Percentiles rank a stretch among this genome's conserved stretches.
Evolutionary conservation across 1,140 invertebrate species (phyloP).

Genomic region (Formica selysi): DNA sequence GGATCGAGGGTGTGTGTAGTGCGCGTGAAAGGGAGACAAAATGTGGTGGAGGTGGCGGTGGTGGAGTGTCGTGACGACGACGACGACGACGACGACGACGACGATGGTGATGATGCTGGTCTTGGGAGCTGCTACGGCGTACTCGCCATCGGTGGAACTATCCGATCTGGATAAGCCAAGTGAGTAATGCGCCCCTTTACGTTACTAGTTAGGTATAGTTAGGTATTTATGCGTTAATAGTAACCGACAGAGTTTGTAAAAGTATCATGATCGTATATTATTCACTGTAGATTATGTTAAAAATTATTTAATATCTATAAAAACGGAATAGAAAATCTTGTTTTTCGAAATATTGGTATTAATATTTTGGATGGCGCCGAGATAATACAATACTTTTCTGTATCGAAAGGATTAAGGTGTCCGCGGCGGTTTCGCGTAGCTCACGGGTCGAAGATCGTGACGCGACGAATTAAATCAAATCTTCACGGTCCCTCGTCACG

Average conservation of each 20-base stretch:
- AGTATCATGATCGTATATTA: not conserved
- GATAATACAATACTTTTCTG: not conserved
- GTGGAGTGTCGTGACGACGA: slow-evolving; percentile 76
- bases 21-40: slow-evolving; percentile 74
- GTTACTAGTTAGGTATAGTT: slow-evolving; percentile 39
- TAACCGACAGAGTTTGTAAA: slow-evolving; percentile 6
- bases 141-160: slow-evolving; percentile 76
- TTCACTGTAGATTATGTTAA: not conserved
- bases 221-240: not conserved
- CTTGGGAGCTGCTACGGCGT: slow-evolving; percentile 68
- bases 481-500: slow-evolving; percentile 44
- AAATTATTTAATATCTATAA: not conserved
- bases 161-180: slow-evolving; percentile 83
- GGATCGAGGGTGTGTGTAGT: slow-evolving; percentile 68
- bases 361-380: too few relatives aligned
- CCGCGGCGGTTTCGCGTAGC: not conserved
- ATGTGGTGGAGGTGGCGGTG: slow-evolving; percentile 79
- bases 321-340: not conserved
- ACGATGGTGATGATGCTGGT: slow-evolving; percentile 67
- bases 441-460: slow-evolving; percentile 38
- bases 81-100: slow-evolving; percentile 58
- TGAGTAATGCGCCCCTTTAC: slow-evolving; percentile 77
- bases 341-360: not conserved
- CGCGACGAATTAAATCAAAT: slow-evolving; percentile 53
- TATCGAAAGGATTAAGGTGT: not conserved